Base-by-base conservation (phyloP, 2,113 vertebrate genomes). In the Balaeniceps rex region DNA sequence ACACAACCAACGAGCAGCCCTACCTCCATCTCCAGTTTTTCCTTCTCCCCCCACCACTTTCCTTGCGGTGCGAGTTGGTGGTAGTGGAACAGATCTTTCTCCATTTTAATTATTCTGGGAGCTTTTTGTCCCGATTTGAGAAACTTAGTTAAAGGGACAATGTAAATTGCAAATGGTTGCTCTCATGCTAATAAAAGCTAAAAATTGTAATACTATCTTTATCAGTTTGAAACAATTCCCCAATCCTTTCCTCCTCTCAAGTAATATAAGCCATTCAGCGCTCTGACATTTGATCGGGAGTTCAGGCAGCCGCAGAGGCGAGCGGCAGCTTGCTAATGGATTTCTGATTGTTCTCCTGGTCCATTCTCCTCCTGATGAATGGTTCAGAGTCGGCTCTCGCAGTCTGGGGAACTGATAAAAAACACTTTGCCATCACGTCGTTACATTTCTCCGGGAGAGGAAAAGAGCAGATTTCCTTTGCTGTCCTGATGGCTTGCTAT, bases 261-360 rank as follows among this genome's bases (percentile, higher is more conserved):
- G 84, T 81, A 29, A 8, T 29, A 44, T 21, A 57, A 92, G 52
- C 95, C 55, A 12, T 78, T 54, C 24, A 72, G 82, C 2, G 4
- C 74, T n/a, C 71, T 94, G 96, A 94, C 89, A 95, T 90, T 88
- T 88, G 95, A 94, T 96, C 76, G 1, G 85, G 96, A 75, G 90
- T 23, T 49, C 76, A 33, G 78, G 72, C 77, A 71, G 85, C 66
- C 21, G 5, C 19, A 3, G 63, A 74, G 63, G 75, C 64, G 23
- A 82, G 88, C 31, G 6, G 82, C 75, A 95, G 89, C 84, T 95
- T 91, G 94, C 95, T 97, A 92, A 97, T 97, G 93, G 88, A 64
- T 97, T 97, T 97, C 72, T 94, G 93, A 96, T 96, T 91, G 61
- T 93, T 85, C 94, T 96, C 88, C 72, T 74, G 83, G 68, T 83